These are phyloP conservation scores for Chaenocephalus aceratus DNA, from an alignment of 2,113 vertebrate species.

Conservation along the genomic window DNA sequence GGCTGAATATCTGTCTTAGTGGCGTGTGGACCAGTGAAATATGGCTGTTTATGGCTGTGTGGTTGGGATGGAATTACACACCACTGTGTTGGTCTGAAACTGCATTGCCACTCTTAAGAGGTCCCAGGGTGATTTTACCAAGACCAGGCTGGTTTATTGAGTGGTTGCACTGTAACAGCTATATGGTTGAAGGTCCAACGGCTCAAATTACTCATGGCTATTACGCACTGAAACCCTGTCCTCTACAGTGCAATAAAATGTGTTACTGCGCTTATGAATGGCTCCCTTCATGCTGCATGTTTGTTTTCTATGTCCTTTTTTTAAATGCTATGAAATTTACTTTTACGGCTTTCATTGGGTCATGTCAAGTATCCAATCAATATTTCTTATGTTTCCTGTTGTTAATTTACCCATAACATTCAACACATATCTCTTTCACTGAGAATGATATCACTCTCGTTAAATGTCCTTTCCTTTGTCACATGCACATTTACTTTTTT, in stretches of 20 bases:
- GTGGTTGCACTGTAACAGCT: slow-evolving; percentile 58
- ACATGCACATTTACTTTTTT: neutral
- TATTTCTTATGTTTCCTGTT: slow-evolving; percentile 11
- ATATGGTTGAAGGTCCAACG: slow-evolving; percentile 64
- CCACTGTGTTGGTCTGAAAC: slow-evolving; percentile 50
- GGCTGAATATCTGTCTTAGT: slow-evolving; percentile 36
- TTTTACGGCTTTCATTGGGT: slow-evolving; percentile 3
- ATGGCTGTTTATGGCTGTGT: slow-evolving; percentile 67
- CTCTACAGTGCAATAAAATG: slow-evolving; percentile 65
- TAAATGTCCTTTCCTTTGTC: slow-evolving; percentile 22
- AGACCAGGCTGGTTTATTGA: slow-evolving; percentile 62
- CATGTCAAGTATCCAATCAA: slow-evolving; percentile 25
- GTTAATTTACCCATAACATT: slow-evolving; percentile 9
- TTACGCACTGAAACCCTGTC: slow-evolving; percentile 51
- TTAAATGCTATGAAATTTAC: slow-evolving; percentile 25
- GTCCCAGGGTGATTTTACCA: slow-evolving; percentile 61
- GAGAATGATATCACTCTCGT: slow-evolving; percentile 15
- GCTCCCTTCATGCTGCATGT: slow-evolving; percentile 40
- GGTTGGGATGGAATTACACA: slow-evolving; percentile 75
- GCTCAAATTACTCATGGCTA: slow-evolving; percentile 67
- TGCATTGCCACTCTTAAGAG: slow-evolving; percentile 64
- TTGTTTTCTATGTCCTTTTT: slow-evolving; percentile 45
- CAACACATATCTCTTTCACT: slow-evolving; percentile 8
- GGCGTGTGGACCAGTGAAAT: slow-evolving; percentile 52
- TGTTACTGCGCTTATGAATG: slow-evolving; percentile 55